Conservation (phyloP, 2,888 invertebrate species). For the Apamea anceps region DNA sequence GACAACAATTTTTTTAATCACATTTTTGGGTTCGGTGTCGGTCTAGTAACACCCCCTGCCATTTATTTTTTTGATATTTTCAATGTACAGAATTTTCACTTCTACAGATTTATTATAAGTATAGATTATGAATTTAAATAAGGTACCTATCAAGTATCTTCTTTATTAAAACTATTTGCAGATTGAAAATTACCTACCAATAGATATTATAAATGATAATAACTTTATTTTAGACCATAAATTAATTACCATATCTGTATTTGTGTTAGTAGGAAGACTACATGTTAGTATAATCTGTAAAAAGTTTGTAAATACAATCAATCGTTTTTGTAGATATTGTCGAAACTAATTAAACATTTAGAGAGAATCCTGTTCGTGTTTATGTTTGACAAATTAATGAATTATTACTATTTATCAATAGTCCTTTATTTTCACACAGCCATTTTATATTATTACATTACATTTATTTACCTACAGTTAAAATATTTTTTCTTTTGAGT, state of each 20-base stretch:
- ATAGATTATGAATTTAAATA: not conserved
- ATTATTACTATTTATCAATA: not conserved
- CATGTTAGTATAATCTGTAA: constrained; percentile 12
- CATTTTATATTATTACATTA: no score
- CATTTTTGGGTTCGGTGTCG: no score
- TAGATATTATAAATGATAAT: not conserved
- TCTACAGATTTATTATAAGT: no score
- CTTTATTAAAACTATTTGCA: not conserved
- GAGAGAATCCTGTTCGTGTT: not conserved
- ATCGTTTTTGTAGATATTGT: not conserved
- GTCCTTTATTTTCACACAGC: not conserved
- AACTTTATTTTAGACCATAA: not conserved
- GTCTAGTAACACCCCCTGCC: no score
- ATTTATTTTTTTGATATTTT: no score
- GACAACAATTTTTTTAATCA: no score
- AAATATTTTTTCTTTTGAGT: not conserved
- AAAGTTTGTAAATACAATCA: constrained; percentile 26
- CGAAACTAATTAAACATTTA: not conserved
- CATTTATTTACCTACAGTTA: not conserved
- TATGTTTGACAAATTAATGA: not conserved
- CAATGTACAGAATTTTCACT: no score
- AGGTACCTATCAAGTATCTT: not conserved
- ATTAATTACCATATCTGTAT: not conserved
- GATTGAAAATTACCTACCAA: not conserved
- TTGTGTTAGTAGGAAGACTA: not conserved